These are phyloP conservation scores for Cylas formicarius DNA, from an alignment of 1,140 invertebrate genomes.

Conservation along the genomic window DNA sequence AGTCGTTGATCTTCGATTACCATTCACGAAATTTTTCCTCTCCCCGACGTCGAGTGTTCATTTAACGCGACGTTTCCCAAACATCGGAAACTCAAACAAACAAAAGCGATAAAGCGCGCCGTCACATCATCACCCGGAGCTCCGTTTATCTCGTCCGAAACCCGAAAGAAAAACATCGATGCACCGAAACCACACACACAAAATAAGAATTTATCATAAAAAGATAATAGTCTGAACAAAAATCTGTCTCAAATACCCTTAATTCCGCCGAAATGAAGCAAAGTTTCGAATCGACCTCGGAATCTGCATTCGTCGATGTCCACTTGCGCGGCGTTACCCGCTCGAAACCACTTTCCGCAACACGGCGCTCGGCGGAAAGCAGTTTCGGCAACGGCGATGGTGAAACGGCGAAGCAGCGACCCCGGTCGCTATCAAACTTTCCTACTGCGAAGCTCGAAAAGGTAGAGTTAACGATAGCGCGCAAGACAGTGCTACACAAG, in stretches of 20 bases:
- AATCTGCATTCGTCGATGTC: not conserved
- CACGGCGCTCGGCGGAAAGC: slow-evolving; percentile 10
- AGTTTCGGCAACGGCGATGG: not conserved
- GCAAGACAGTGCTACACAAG: slow-evolving; percentile 17
- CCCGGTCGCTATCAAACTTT: slow-evolving; percentile 12
- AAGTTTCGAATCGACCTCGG: slow-evolving; percentile 12
- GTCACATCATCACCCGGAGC: too few relatives aligned
- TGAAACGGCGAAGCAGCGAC: not conserved
- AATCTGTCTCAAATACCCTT: slow-evolving; percentile 20
- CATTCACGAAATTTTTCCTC: too few relatives aligned
- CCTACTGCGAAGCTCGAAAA: slow-evolving; percentile 9
- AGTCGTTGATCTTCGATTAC: too few relatives aligned
- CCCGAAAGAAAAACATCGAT: too few relatives aligned
- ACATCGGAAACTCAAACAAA: too few relatives aligned
- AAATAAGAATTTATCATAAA: slow-evolving; percentile 19
- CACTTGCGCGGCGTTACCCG: slow-evolving; percentile 10
- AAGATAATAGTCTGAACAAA: slow-evolving; percentile 18
- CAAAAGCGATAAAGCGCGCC: too few relatives aligned
- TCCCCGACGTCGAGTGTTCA: too few relatives aligned
- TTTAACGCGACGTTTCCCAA: too few relatives aligned
- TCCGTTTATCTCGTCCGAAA: too few relatives aligned
- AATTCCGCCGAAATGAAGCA: slow-evolving; percentile 17
- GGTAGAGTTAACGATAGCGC: slow-evolving; percentile 17
- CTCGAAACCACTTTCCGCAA: slow-evolving; percentile 17
- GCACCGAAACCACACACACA: slow-evolving; percentile 12